Evolutionary conservation across 2,113 vertebrate species (phyloP).

Genomic region (Limnothrissa miodon): DNA sequence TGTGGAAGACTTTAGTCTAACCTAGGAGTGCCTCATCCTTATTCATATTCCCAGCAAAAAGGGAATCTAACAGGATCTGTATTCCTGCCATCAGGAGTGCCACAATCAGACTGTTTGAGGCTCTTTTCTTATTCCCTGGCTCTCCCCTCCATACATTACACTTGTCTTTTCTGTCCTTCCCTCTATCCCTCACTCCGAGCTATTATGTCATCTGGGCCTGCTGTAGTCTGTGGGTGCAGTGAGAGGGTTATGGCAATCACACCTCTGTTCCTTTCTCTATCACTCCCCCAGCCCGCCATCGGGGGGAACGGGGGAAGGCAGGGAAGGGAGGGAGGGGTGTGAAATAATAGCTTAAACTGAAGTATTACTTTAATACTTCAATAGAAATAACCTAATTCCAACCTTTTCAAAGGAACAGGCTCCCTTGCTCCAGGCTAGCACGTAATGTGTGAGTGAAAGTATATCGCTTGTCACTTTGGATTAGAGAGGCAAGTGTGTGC

Average conservation of each 20-base stretch:
- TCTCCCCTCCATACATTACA: not conserved
- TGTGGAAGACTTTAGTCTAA: not conserved
- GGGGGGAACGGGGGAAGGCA: slow-evolving; percentile 24
- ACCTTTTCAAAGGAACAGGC: slow-evolving; percentile 92
- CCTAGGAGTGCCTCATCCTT: not conserved
- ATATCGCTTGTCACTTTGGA: slow-evolving; percentile 96
- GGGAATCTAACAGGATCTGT: not conserved
- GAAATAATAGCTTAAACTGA: slow-evolving; percentile 98
- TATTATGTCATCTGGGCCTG: not conserved
- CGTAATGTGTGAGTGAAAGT: slow-evolving; percentile 96
- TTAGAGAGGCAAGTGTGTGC: slow-evolving; percentile 91
- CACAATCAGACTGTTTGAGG: not conserved
- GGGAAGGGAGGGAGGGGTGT: slow-evolving; percentile 40
- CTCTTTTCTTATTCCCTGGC: not conserved
- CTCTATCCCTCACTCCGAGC: slow-evolving; percentile 16
- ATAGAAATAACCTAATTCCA: slow-evolving; percentile 99
- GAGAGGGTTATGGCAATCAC: slow-evolving; percentile 66
- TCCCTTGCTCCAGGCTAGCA: slow-evolving; percentile 87
- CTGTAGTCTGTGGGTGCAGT: slow-evolving; percentile 18
- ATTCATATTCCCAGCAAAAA: not conserved
- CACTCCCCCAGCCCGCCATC: slow-evolving; percentile 44
- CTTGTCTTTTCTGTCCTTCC: not conserved
- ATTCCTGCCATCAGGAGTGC: not conserved
- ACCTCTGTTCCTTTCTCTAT: slow-evolving; percentile 42
- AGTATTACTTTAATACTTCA: slow-evolving; percentile 99